Percentiles rank a stretch among this genome's conserved stretches.
These are phyloP conservation scores for Ondatra zibethicus DNA, from an alignment of 2,113 vertebrate genomes.

Conservation along the genomic window DNA sequence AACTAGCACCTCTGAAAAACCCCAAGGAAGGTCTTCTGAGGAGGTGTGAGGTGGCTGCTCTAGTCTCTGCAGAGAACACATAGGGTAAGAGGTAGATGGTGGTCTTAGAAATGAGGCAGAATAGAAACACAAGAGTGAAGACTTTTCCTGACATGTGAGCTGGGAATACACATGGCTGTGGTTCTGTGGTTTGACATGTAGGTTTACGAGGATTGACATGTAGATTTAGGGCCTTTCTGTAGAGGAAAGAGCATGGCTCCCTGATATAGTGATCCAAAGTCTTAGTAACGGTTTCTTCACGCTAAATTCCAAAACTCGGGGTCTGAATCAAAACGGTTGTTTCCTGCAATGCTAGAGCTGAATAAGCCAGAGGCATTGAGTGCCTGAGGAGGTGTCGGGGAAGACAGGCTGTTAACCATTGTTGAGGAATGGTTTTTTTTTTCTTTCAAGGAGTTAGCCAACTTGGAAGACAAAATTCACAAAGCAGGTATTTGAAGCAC, in stretches of 20 bases:
- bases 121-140: not conserved
- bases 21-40: not conserved
- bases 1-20: not conserved
- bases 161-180: not conserved
- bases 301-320: not conserved
- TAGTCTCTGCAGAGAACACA: not conserved
- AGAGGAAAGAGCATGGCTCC: not conserved
- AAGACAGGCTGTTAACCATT: not conserved
- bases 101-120: not conserved
- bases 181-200: not conserved
- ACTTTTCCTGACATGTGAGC: not conserved
- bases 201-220: not conserved
- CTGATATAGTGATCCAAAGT: not conserved
- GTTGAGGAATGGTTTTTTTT: not conserved
- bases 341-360: not conserved
- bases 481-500: not conserved
- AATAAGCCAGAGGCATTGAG: not conserved
- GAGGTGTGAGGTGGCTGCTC: not conserved
- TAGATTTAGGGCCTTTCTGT: not conserved
- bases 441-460: not conserved
- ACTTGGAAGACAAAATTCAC: not conserved
- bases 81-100: not conserved
- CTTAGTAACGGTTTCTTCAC: not conserved
- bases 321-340: not conserved
- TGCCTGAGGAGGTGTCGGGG: not conserved